Evolutionary conservation across 2,113 vertebrate genomes (phyloP).

Genomic region (Cyanistes caeruleus): DNA sequence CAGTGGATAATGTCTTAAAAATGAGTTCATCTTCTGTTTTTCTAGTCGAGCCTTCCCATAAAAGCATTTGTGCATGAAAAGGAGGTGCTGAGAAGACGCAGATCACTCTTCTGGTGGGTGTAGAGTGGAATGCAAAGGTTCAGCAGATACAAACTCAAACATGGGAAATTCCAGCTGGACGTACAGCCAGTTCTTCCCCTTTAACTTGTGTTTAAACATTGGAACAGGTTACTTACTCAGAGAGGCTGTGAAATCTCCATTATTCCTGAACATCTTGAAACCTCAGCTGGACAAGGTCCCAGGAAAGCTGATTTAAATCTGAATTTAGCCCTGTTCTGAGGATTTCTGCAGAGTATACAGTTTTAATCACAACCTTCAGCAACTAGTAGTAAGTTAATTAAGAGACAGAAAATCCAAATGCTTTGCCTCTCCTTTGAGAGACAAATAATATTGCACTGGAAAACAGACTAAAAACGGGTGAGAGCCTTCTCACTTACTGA

Average conservation of each 20-base stretch:
- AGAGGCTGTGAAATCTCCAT: not conserved
- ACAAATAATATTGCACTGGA: not conserved
- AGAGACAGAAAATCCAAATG: not conserved
- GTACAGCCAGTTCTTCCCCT: not conserved
- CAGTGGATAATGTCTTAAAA: not conserved
- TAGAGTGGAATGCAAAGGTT: not conserved
- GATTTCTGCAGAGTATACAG: not conserved
- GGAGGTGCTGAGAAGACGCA: not conserved
- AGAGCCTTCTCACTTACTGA: not conserved
- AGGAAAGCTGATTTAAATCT: not conserved
- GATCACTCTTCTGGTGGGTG: not conserved
- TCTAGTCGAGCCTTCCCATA: not conserved
- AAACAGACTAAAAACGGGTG: not conserved
- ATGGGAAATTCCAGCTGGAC: not conserved
- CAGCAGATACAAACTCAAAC: not conserved
- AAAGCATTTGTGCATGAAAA: not conserved
- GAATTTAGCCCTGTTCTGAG: not conserved
- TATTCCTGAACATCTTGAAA: not conserved
- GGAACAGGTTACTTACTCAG: not conserved
- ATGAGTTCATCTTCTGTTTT: accelerated
- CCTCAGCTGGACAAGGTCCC: not conserved
- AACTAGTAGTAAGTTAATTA: not conserved
- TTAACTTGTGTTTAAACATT: not conserved
- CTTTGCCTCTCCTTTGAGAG: not conserved
- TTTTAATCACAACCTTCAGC: not conserved